These are phyloP conservation scores for Brachypodius melanocephalos DNA, from an alignment of 2,113 vertebrate genomes.

Conservation along the genomic window DNA sequence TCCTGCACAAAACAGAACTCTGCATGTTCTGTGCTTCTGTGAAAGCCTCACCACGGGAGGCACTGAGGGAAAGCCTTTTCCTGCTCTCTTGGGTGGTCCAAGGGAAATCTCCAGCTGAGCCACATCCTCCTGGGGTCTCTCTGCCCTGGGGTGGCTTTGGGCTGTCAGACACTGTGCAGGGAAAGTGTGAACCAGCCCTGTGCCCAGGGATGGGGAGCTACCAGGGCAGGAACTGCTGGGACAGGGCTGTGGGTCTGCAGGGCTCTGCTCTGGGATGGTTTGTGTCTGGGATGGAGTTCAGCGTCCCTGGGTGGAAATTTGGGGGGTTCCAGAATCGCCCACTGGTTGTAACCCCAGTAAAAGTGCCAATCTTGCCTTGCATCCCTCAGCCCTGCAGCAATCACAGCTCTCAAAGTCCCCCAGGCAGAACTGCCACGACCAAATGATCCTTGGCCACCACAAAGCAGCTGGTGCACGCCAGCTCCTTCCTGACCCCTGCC, in stretches of 20 bases:
- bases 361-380: not conserved
- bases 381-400: rapidly evolving
- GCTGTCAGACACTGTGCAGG: not conserved
- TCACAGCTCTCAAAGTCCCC: not conserved
- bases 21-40: not conserved
- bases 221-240: rapidly evolving
- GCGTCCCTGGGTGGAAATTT: not conserved
- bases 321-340: not conserved
- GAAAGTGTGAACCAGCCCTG: not conserved
- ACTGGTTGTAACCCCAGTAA: not conserved
- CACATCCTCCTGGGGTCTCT: not conserved
- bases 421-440: not conserved
- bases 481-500: not conserved
- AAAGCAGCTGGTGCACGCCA: rapidly evolving
- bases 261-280: not conserved
- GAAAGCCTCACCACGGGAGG: not conserved
- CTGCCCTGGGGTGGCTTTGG: not conserved
- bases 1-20: not conserved
- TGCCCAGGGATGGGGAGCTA: rapidly evolving
- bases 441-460: rapidly evolving
- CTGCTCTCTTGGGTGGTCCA: not conserved
- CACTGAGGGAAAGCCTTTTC: not conserved
- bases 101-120: not conserved
- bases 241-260: rapidly evolving
- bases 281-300: not conserved